Evolutionary conservation across 1,140 invertebrate species (phyloP).

Genomic region (Ptiloglossa arizonensis): DNA sequence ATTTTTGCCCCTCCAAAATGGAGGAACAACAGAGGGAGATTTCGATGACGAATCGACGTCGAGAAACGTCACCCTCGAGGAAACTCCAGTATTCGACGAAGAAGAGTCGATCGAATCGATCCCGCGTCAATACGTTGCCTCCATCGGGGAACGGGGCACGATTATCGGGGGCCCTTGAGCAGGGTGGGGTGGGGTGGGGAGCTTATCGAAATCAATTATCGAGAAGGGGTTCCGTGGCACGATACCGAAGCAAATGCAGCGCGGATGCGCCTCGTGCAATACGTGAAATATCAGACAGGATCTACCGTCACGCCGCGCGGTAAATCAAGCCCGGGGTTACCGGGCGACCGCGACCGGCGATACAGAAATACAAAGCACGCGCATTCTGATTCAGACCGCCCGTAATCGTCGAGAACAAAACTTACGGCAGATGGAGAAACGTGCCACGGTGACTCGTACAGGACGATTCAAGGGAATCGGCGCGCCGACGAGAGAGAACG

Average conservation of each 20-base stretch:
- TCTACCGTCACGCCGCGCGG: slow-evolving; percentile 51
- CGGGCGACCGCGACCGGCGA: slow-evolving; percentile 54
- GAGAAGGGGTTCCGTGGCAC: background rate
- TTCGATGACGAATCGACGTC: too few species aligned
- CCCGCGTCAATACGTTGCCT: background rate
- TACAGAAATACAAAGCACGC: slow-evolving; percentile 66
- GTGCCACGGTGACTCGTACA: slow-evolving; percentile 28
- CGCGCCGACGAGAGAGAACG: too few species aligned
- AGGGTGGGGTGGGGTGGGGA: too few species aligned
- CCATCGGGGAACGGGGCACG: background rate
- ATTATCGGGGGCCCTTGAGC: slow-evolving; percentile 7
- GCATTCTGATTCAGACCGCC: slow-evolving; percentile 59
- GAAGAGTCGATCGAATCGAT: background rate
- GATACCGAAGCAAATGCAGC: slow-evolving; percentile 47
- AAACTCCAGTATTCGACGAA: background rate
- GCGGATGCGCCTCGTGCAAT: slow-evolving; percentile 41
- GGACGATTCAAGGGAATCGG: slow-evolving; percentile 43
- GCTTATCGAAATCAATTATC: slow-evolving; percentile 44
- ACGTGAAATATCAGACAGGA: slow-evolving; percentile 62
- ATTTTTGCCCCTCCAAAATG: too few species aligned
- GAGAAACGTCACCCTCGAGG: background rate
- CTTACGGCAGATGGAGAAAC: slow-evolving; percentile 51
- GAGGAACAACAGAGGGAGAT: too few species aligned
- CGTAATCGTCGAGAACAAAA: slow-evolving; percentile 63
- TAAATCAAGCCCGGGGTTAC: slow-evolving; percentile 61